Evolutionary conservation across 2,113 vertebrate species (phyloP), one percentile per base, ranked within the genome.

Genomic region (Phocoena sinus): DNA sequence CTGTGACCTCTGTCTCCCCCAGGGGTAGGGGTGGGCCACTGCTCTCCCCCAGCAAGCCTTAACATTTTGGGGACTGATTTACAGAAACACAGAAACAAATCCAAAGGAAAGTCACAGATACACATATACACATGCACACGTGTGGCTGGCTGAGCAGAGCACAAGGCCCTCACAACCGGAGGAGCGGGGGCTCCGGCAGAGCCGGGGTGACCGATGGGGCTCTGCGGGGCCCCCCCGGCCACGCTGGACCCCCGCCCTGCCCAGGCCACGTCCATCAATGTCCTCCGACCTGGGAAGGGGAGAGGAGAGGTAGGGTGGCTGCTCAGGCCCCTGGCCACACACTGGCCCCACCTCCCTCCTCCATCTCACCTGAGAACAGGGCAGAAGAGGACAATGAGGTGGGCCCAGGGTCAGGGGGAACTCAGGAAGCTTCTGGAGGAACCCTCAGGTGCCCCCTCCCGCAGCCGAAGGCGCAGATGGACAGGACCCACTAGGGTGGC

Each of bases 101-200:
- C 25, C n/a, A 15, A 79, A 65, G 20, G n/a, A 38, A 73, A 81
- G 28, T 94, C 95, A 97, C 97, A 83, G 21, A 87, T 89, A 98
- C 95, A 6, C 96, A 97, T 84, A 38, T 94, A 98, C 96, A 98
- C 96, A 68, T 71, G 91, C 95, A 96, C 89, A 38, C 60, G 1
- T 1, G 25, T 1, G 31, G 12, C 58, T 3, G 1, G 6, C 0
- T 1, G 25, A 2, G 3, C 18, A 3, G 41, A 11, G 58, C 80
- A 2, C 47, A 1, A 11, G 5, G 12, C 62, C 33, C 41, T 8
- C 5, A 33, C 31, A 13, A 18, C 4, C 50, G 15, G 41, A 89
- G 50, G 20, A 58, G 31, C 33, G 18, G 38, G 50, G 53, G 13
- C 21, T 68, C 38, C 21, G 5, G 84, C 60, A 68, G 2, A 50